A percentile compares a stretch with the other conserved stretches of the same genome.
These are phyloP conservation scores for Phortica magna DNA, from an alignment of 2,888 invertebrate species.

Conservation along the genomic window DNA sequence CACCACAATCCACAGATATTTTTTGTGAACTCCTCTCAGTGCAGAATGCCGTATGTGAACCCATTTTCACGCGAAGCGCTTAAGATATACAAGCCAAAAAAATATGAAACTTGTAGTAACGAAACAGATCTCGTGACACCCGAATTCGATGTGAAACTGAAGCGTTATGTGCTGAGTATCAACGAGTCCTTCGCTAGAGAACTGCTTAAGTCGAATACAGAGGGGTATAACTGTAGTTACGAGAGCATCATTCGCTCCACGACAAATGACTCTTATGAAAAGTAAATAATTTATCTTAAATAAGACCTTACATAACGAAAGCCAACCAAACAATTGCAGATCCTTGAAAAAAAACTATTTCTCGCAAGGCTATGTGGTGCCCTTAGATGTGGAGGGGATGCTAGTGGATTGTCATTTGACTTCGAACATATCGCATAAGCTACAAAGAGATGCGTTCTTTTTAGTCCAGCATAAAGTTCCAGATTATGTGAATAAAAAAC, in stretches of 20 bases:
- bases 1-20: not conserved
- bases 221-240: not conserved
- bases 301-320: not conserved
- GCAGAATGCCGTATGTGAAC: constrained; percentile 82
- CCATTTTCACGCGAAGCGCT: constrained; percentile 79
- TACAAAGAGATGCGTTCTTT: constrained; percentile 55
- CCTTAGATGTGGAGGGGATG: constrained; percentile 56
- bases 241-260: not conserved
- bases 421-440: constrained; percentile 49
- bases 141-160: constrained; percentile 42
- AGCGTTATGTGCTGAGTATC: constrained; percentile 53
- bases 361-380: constrained; percentile 53
- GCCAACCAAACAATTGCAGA: constrained; percentile 33
- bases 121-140: constrained; percentile 51
- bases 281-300: not conserved
- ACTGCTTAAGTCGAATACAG: not conserved
- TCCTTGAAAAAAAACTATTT: constrained; percentile 50
- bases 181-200: constrained; percentile 38
- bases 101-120: constrained; percentile 51
- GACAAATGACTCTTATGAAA: not conserved
- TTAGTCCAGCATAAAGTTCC: constrained; percentile 36
- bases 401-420: constrained; percentile 51
- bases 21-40: constrained; percentile 79
- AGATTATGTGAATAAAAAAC: not conserved
- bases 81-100: constrained; percentile 43